A percentile compares a stretch with the other conserved stretches of the same genome.
These are phyloP conservation scores for Tholera decimalis DNA, from an alignment of 2,888 invertebrate species.

Conservation along the genomic window DNA sequence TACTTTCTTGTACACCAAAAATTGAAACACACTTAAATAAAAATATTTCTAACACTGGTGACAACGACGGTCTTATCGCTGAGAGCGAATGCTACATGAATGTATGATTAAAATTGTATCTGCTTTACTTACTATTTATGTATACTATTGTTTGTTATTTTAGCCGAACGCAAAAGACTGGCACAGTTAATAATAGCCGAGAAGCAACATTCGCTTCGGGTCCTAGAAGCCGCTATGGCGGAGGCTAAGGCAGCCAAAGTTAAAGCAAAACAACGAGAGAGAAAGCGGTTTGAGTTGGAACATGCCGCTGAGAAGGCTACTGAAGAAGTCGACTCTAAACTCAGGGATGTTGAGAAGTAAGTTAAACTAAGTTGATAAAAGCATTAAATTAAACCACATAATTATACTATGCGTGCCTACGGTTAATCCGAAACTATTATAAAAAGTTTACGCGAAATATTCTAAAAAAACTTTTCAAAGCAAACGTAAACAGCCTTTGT, in stretches of 20 bases:
- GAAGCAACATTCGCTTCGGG: slow-evolving; percentile 86
- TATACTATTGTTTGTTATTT: slow-evolving; percentile 47
- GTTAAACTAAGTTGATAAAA: too few relatives aligned
- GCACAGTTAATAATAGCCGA: slow-evolving; percentile 88
- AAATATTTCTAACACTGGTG: too few relatives aligned
- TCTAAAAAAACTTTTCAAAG: too few relatives aligned
- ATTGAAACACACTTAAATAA: too few relatives aligned
- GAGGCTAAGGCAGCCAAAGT: slow-evolving; percentile 85
- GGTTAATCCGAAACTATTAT: too few relatives aligned
- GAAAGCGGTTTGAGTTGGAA: slow-evolving; percentile 74
- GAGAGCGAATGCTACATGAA: too few relatives aligned
- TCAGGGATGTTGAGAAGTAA: slow-evolving; percentile 84
- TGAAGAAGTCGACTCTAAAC: slow-evolving; percentile 83
- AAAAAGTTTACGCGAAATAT: too few relatives aligned
- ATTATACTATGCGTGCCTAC: too few relatives aligned
- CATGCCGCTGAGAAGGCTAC: slow-evolving; percentile 76
- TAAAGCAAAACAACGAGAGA: slow-evolving; percentile 78
- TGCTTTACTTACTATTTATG: not conserved
- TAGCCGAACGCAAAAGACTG: slow-evolving; percentile 86
- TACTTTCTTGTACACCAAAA: too few relatives aligned
- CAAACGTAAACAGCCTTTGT: too few relatives aligned
- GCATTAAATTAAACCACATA: too few relatives aligned
- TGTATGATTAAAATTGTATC: not conserved
- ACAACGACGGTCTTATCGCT: too few relatives aligned
- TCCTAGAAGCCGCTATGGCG: slow-evolving; percentile 87